Evolutionary conservation across 1,140 invertebrate species (phyloP).

Genomic region (Bacillus rossius): DNA sequence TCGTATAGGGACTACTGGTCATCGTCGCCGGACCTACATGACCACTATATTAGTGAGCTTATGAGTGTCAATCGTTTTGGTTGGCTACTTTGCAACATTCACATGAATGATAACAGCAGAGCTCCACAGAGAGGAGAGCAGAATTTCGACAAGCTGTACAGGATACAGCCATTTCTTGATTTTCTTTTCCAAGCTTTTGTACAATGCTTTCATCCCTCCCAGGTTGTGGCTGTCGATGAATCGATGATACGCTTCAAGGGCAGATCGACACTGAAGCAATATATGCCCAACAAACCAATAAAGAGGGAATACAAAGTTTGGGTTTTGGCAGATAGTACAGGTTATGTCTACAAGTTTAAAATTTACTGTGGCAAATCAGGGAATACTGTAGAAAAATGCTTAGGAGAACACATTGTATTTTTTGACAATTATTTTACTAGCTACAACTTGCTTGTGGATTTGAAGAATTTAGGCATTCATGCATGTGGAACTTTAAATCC

Average conservation of each 20-base stretch:
- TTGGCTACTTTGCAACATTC: conserved; percentile 12
- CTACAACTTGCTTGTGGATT: conserved; percentile 18
- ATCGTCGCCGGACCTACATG: background rate
- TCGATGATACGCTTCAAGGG: conserved; percentile 20
- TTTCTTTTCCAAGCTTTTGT: conserved; percentile 5
- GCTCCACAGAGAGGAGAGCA: conserved; percentile 4
- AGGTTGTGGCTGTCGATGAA: conserved; percentile 16
- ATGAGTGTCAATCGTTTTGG: conserved; percentile 16
- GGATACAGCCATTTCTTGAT: conserved; percentile 14
- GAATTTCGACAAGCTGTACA: conserved; percentile 18
- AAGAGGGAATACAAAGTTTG: conserved; percentile 20
- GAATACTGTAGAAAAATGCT: conserved; percentile 14
- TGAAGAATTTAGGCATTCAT: conserved; percentile 19
- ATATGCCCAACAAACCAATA: conserved; percentile 13
- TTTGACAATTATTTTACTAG: conserved; percentile 27
- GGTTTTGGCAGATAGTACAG: conserved; percentile 3
- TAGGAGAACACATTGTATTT: conserved; percentile 17
- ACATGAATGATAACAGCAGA: conserved; percentile 18
- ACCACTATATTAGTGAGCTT: conserved; percentile 3
- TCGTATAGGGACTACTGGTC: conserved; percentile 15
- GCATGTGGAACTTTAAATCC: conserved; percentile 24
- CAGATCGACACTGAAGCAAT: conserved; percentile 16
- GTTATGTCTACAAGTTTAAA: conserved; percentile 13
- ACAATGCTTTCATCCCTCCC: conserved; percentile 7
- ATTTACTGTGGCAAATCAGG: conserved; percentile 13